Evolutionary conservation across 2,888 invertebrate genomes (phyloP).

Genomic region (Chymomyza amoena): DNA sequence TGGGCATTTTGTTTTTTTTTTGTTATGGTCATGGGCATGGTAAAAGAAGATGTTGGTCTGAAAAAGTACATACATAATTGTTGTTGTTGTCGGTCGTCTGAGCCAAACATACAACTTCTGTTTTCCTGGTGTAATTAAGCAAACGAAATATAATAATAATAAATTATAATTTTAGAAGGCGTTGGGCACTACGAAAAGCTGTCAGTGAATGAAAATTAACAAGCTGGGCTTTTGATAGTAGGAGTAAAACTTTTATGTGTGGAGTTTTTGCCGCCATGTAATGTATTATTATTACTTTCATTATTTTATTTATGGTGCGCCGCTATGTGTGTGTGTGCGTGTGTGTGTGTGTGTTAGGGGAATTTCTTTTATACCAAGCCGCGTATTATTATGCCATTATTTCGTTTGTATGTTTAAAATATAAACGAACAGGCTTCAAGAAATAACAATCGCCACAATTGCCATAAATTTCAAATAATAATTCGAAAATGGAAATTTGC

Average conservation of each 20-base stretch:
- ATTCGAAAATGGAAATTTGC: conserved; percentile 44
- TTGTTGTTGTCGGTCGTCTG: conserved; percentile 3
- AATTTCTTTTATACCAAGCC: neutral
- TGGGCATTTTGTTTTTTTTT: neutral
- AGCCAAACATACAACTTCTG: conserved; percentile 45
- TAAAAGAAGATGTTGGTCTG: conserved; percentile 2
- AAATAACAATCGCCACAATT: conserved; percentile 30
- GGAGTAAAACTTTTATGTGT: neutral
- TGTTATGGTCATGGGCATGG: neutral
- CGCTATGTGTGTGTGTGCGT: neutral
- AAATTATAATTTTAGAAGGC: conserved; percentile 79
- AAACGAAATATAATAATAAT: conserved; percentile 79
- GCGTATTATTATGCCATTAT: conserved; percentile 50
- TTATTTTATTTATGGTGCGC: neutral
- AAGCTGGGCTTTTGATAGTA: neutral
- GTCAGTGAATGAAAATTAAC: neutral
- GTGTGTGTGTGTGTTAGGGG: neutral
- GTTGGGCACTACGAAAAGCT: conserved; percentile 17
- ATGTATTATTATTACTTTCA: neutral
- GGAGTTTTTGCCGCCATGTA: neutral
- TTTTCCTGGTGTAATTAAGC: conserved; percentile 79
- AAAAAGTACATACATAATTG: conserved; percentile 4
- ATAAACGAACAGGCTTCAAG: conserved; percentile 75
- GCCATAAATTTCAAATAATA: conserved; percentile 61
- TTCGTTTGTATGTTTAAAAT: conserved; percentile 76